phyloP scores from a whole-genome alignment of 2,797 vertebrate species.

The Amniataba percoides region DNA sequence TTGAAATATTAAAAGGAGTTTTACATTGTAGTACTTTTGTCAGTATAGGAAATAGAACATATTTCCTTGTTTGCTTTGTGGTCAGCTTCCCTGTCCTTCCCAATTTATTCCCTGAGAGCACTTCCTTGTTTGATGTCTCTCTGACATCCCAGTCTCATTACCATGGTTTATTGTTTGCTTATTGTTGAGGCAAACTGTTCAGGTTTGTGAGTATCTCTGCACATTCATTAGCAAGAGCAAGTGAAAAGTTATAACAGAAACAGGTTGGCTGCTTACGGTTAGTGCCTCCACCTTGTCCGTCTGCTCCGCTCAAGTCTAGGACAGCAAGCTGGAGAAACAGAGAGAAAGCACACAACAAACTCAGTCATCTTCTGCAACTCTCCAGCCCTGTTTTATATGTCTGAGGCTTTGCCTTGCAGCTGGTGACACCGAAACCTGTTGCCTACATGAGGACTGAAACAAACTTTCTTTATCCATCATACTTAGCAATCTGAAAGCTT shows the following conservation, averaged over 20 bases:
- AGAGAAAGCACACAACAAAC: background rate
- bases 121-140: background rate
- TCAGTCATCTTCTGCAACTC: background rate
- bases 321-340: slow-evolving; percentile 91
- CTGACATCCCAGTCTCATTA: background rate
- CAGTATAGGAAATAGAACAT: background rate
- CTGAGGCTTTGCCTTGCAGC: background rate
- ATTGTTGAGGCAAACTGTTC: background rate
- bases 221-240: slow-evolving; percentile 4
- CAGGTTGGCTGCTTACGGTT: slow-evolving; percentile 89
- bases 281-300: slow-evolving; percentile 91
- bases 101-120: background rate
- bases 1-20: background rate
- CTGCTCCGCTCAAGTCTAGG: slow-evolving; percentile 95
- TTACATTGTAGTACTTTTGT: background rate
- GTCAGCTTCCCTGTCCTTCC: background rate
- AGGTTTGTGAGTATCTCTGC: background rate
- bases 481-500: background rate
- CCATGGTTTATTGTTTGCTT: background rate
- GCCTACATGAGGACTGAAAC: background rate
- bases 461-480: background rate
- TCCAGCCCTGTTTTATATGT: background rate
- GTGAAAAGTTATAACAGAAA: background rate
- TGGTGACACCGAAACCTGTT: background rate
- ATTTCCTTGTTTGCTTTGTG: background rate